Evolutionary conservation across 2,888 invertebrate species (phyloP).

Genomic region (Hesperia comma): DNA sequence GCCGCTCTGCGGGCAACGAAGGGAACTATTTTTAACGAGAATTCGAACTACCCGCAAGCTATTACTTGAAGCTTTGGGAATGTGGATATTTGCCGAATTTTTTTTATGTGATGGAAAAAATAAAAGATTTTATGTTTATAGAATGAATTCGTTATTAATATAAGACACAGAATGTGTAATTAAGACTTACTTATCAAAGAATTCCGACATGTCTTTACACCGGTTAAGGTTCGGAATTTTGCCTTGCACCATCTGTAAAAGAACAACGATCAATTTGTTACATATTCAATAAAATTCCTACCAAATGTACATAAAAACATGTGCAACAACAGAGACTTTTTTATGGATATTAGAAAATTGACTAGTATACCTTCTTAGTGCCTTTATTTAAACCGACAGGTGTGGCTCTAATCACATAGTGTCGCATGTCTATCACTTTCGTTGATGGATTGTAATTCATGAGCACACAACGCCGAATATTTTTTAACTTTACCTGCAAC

Average conservation of each 20-base stretch:
- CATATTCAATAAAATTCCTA: not conserved
- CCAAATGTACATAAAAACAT: too few relatives aligned
- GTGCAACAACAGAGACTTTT: too few relatives aligned
- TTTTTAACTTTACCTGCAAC: conserved; percentile 91
- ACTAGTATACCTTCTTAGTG: conserved; percentile 88
- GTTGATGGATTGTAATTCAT: conserved; percentile 94
- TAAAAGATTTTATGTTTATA: too few relatives aligned
- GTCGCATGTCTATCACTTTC: conserved; percentile 95
- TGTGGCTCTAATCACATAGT: conserved; percentile 96
- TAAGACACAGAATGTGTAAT: not conserved
- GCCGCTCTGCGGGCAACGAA: conserved; percentile 79
- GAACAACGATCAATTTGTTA: not conserved
- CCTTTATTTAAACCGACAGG: conserved; percentile 96
- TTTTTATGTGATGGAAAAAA: too few relatives aligned
- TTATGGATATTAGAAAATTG: not conserved
- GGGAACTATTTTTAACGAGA: not conserved
- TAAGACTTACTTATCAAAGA: conserved; percentile 91
- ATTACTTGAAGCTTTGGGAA: too few relatives aligned
- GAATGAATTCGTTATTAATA: too few relatives aligned
- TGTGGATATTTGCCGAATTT: too few relatives aligned
- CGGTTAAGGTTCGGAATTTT: conserved; percentile 95
- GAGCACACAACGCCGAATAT: conserved; percentile 94
- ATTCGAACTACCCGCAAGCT: not conserved
- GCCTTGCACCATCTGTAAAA: conserved; percentile 88
- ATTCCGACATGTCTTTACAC: conserved; percentile 94